Evolutionary conservation across 1,140 invertebrate species (phyloP).

Genomic region (Glossosoma conforme): DNA sequence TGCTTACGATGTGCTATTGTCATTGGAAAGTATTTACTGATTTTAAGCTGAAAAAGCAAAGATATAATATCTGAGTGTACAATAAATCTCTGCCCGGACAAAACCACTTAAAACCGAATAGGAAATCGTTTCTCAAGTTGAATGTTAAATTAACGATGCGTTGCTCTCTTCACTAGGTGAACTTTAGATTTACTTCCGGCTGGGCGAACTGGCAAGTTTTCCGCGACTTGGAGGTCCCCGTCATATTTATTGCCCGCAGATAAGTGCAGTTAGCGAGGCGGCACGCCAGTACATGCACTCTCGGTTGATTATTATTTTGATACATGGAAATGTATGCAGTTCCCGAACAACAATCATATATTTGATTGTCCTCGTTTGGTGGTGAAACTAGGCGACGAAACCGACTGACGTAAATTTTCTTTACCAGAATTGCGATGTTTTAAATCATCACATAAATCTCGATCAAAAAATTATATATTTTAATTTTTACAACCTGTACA

Average conservation of each 20-base stretch:
- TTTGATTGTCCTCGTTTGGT: neutral
- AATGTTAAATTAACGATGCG: constrained; percentile 1
- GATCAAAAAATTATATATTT: too few relatives aligned
- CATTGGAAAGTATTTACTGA: neutral
- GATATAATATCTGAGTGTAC: constrained; percentile 1
- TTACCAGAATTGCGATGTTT: neutral
- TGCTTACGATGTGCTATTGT: constrained; percentile 1
- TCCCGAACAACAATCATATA: neutral
- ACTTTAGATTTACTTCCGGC: constrained; percentile 6
- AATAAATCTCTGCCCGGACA: too few relatives aligned
- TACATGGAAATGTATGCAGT: neutral
- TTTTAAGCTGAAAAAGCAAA: neutral
- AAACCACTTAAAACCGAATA: too few relatives aligned
- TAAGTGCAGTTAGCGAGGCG: constrained; percentile 3
- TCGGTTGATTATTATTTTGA: neutral
- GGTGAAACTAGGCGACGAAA: neutral
- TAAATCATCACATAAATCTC: too few relatives aligned
- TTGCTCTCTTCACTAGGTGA: constrained; percentile 5
- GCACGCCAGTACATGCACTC: neutral
- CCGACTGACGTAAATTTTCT: neutral
- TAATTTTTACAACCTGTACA: too few relatives aligned
- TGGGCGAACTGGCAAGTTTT: constrained; percentile 3
- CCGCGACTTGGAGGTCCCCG: constrained; percentile 5
- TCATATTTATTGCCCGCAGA: constrained; percentile 19
- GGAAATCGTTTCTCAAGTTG: too few relatives aligned